A percentile compares a stretch with the other conserved stretches of the same genome.
These are phyloP conservation scores for Ctena decussata DNA, from an alignment of 2,888 invertebrate species.

Conservation along the genomic window DNA sequence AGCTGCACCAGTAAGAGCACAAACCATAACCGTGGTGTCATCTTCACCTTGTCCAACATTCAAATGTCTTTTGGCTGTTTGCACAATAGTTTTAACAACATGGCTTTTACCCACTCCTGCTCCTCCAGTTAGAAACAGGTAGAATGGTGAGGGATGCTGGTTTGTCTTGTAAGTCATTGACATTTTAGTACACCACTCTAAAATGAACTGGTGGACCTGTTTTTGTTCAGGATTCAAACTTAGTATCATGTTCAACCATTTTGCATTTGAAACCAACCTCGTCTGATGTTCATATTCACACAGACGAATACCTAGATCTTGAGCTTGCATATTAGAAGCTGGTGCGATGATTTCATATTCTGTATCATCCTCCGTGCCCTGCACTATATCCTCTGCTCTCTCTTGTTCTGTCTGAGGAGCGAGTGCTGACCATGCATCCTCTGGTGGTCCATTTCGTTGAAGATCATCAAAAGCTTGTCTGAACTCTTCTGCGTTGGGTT, in stretches of 20 bases:
- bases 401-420: conserved; percentile 13
- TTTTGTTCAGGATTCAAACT: conserved; percentile 2
- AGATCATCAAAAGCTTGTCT: neutral
- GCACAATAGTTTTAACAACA: conserved; percentile 17
- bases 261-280: neutral
- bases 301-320: no score
- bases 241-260: conserved; percentile 19
- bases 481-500: conserved; percentile 10
- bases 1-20: conserved; percentile 16
- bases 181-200: conserved; percentile 17
- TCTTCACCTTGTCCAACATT: no score
- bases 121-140: conserved; percentile 14
- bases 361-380: neutral
- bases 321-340: neutral
- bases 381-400: neutral
- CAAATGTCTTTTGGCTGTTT: no score
- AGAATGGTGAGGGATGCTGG: neutral
- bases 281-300: neutral
- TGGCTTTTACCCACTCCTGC: conserved; percentile 25
- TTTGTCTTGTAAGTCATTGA: neutral
- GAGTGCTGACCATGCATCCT: conserved; percentile 18
- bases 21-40: conserved; percentile 18
- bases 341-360: neutral
- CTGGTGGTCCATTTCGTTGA: conserved; percentile 14
- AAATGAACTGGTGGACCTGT: conserved; percentile 18